These are phyloP conservation scores for Neodiprion pinetum DNA, from an alignment of 1,140 invertebrate genomes.

Conservation along the genomic window DNA sequence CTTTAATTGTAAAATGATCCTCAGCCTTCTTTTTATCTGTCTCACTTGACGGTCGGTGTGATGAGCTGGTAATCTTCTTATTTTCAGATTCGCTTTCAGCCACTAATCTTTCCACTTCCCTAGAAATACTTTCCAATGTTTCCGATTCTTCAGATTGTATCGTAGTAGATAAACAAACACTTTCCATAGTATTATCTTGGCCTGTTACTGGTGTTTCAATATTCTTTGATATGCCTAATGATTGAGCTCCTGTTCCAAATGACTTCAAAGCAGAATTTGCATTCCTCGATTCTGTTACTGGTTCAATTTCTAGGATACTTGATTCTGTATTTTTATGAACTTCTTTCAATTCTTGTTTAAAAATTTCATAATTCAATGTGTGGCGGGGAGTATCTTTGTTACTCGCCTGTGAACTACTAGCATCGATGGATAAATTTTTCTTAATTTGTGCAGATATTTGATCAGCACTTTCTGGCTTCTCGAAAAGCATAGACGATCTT, in stretches of 20 bases:
- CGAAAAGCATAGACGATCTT: neutral
- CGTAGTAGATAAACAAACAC: neutral
- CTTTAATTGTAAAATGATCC: neutral
- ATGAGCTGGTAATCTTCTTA: neutral
- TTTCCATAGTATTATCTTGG: neutral
- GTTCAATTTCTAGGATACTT: no score
- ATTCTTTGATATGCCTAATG: neutral
- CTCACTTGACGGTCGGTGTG: neutral
- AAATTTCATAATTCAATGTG: neutral
- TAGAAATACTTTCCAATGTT: slow-evolving; percentile 50
- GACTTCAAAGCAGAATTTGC: neutral
- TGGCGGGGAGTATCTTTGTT: neutral
- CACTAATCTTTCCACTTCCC: slow-evolving; percentile 48
- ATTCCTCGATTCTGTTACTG: neutral
- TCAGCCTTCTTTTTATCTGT: neutral
- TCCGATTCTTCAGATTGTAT: slow-evolving; percentile 38
- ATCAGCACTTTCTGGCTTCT: neutral
- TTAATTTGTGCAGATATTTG: neutral
- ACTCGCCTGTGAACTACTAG: neutral
- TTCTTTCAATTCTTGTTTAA: neutral
- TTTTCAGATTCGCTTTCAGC: slow-evolving; percentile 23
- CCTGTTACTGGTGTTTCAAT: neutral
- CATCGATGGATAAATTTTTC: neutral
- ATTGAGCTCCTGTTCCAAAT: neutral
- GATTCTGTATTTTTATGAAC: neutral